These are phyloP conservation scores for Acanthacorydalis orientalis DNA, from an alignment of 2,888 invertebrate genomes.

Conservation along the genomic window DNA sequence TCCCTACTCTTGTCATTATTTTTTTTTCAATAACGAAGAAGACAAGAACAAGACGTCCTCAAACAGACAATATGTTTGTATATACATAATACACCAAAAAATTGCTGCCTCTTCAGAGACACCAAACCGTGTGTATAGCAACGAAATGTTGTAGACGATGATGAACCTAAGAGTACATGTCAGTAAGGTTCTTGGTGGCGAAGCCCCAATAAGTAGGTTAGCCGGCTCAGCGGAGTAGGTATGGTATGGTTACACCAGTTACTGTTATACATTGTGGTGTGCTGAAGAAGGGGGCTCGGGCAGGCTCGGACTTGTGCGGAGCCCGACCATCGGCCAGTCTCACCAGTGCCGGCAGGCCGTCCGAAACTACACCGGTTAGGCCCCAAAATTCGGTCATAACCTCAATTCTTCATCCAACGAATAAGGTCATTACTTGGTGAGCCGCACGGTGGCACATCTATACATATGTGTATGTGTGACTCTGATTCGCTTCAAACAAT, in stretches of 20 bases:
- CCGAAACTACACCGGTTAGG: background rate
- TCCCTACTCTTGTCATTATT: no score
- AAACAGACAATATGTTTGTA: no score
- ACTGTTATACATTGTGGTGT: constrained; percentile 2
- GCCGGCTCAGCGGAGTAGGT: background rate
- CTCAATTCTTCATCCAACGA: background rate
- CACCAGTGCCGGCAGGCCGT: background rate
- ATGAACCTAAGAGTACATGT: no score
- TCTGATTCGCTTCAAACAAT: no score
- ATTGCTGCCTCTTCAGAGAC: no score
- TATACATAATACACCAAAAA: no score
- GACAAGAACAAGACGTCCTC: no score
- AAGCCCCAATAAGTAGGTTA: constrained; percentile 1
- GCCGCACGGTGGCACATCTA: no score
- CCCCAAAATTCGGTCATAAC: background rate
- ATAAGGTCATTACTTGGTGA: background rate
- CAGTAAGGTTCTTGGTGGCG: background rate
- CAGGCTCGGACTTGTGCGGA: background rate
- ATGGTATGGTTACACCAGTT: background rate
- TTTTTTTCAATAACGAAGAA: no score
- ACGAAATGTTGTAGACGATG: no score
- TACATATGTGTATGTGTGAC: no score
- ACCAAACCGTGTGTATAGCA: no score
- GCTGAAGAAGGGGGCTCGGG: background rate
- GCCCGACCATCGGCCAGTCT: constrained; percentile 1